Conservation (phyloP, 2,113 vertebrate species). For the Pomatorhinus ruficollis region DNA sequence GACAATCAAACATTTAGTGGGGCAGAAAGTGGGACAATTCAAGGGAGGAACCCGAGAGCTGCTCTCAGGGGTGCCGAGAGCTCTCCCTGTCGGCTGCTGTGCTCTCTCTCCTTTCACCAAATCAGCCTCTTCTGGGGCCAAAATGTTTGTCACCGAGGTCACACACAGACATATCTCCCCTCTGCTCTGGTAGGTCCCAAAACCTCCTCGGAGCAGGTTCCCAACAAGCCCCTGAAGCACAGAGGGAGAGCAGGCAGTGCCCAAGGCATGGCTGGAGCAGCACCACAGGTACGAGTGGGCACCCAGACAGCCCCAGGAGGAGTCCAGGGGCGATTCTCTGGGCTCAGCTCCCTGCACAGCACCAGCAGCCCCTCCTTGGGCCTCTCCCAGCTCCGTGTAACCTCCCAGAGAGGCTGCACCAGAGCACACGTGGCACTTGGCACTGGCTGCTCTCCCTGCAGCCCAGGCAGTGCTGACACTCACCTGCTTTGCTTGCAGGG, state of each 20-base stretch:
- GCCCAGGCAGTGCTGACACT: background rate
- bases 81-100: background rate
- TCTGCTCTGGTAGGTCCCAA: conserved; percentile 47
- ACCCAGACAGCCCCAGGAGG: background rate
- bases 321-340: rapidly evolving
- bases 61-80: background rate
- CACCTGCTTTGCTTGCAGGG: conserved; percentile 71
- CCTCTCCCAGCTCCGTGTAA: background rate
- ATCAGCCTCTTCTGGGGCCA: background rate
- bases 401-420: background rate
- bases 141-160: background rate
- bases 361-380: background rate
- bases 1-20: background rate
- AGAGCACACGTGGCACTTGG: background rate
- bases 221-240: conserved; percentile 70
- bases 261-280: conserved; percentile 62
- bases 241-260: conserved; percentile 72
- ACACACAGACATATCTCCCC: rapidly evolving
- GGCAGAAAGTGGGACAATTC: background rate
- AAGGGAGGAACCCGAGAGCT: rapidly evolving
- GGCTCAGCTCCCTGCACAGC: background rate
- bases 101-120: background rate
- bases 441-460: background rate
- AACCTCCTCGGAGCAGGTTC: conserved; percentile 74
- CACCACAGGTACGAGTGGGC: conserved; percentile 74